Evolutionary conservation across 1,140 invertebrate species (phyloP).

Genomic region (Danaus melanippus): DNA sequence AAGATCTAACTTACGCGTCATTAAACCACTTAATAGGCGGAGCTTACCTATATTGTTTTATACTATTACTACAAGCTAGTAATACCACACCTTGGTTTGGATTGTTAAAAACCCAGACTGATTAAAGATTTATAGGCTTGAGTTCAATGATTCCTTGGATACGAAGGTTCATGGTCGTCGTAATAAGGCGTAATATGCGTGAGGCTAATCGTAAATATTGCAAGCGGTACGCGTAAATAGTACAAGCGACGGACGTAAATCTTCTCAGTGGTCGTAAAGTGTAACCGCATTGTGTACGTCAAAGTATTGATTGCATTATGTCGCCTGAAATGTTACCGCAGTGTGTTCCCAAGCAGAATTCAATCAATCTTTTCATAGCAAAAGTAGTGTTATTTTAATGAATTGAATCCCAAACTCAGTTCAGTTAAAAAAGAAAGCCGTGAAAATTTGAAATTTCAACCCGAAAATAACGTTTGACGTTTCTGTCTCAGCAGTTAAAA

Average conservation of each 20-base stretch:
- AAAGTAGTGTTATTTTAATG: constrained; percentile 40
- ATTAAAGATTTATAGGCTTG: too few species aligned
- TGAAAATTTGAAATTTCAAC: constrained; percentile 29
- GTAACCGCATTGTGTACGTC: constrained; percentile 45
- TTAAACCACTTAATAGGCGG: too few species aligned
- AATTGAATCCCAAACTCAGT: constrained; percentile 16
- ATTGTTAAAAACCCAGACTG: too few species aligned
- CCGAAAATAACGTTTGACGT: constrained; percentile 59
- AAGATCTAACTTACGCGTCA: too few species aligned
- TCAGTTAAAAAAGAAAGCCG: constrained; percentile 10
- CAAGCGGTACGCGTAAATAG: constrained; percentile 43
- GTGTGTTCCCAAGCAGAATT: constrained; percentile 34
- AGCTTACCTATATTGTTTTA: too few species aligned
- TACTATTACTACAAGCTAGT: too few species aligned
- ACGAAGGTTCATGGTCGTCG: constrained; percentile 29
- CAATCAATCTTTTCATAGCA: constrained; percentile 42
- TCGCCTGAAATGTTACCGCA: constrained; percentile 41
- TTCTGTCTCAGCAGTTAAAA: constrained; percentile 61
- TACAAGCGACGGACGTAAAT: constrained; percentile 45
- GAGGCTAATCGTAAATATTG: constrained; percentile 50
- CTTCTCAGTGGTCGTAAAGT: constrained; percentile 44
- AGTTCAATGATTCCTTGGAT: too few species aligned
- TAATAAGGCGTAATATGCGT: constrained; percentile 39
- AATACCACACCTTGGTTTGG: too few species aligned
- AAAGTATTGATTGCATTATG: constrained; percentile 57